phyloP scores from a whole-genome alignment of 2,797 vertebrate species.

The Echeneis naucrates region DNA sequence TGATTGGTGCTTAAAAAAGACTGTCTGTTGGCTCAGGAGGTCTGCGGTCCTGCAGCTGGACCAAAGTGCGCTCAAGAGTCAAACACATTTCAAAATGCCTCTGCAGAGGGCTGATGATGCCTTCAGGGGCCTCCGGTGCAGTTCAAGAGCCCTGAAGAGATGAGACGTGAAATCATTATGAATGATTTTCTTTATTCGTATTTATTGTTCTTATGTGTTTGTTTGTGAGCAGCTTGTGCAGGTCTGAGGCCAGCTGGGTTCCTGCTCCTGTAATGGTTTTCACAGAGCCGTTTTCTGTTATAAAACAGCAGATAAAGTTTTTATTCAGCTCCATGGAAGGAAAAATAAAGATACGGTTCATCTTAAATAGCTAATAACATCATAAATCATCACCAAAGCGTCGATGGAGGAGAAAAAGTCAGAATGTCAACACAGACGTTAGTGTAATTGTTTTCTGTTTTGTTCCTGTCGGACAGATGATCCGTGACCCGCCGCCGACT shows the following conservation, averaged over 20 bases:
- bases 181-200: too few relatives aligned
- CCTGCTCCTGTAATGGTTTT: too few relatives aligned
- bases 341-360: neutral
- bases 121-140: too few relatives aligned
- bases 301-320: neutral
- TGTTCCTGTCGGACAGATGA: constrained; percentile 8
- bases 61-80: constrained; percentile 3
- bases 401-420: neutral
- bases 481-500: constrained; percentile 15
- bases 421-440: constrained; percentile 1
- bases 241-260: too few relatives aligned
- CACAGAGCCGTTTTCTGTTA: neutral
- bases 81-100: constrained; percentile 15
- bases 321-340: too few relatives aligned
- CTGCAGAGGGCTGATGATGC: neutral
- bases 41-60: constrained; percentile 15
- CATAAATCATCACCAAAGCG: neutral
- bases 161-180: too few relatives aligned
- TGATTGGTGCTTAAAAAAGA: constrained; percentile 48
- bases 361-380: neutral
- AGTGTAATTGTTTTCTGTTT: constrained; percentile 13
- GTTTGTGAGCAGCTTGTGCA: too few relatives aligned
- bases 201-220: too few relatives aligned
- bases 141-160: too few relatives aligned
- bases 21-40: constrained; percentile 15